Evolutionary conservation across 2,888 invertebrate species (phyloP), one percentile per base, ranked within the genome.

Genomic region (Drosophila kanekoi): DNA sequence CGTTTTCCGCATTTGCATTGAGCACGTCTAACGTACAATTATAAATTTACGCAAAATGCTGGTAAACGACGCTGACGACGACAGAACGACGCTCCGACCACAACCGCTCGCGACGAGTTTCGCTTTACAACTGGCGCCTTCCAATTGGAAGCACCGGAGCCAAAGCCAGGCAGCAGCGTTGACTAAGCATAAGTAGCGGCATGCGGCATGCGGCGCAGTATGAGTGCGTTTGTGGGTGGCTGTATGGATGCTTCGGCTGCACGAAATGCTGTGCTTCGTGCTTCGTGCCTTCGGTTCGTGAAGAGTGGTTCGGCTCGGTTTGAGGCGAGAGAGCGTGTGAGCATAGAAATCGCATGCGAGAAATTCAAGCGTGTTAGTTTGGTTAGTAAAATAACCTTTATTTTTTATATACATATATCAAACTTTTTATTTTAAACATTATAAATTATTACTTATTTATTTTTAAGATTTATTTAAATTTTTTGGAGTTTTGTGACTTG

Each of bases 81-180:
- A 66, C 32, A 43, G 45, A 47, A 33, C 60, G 37, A n/a, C 66
- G 52, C 65, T 78, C 69, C 63, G 72, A 54, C 14, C 37, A 71
- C 87, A 82, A 79, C 89, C 84, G 79, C 73, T 79, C 86, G 80
- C 79, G 78, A 77, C 81, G 86, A 89, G 79, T 70, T 79, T 80
- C 81, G 75, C 77, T 84, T 81, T 77, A 81, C 83, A 81, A 90
- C 88, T 90, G 89, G 68, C 66, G 62, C 78, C 79, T 75, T 79
- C 79, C 79, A 75, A 74, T 77, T 70, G 72, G 80, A 82, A 79
- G 69, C 77, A 58, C 45, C 54, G 33, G 38, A 45, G 51, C 43
- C 43, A 41, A 32, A 44, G 49, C 33, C 43, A 40, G 28, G 28
- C 28, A 40, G 18, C 20, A 40, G 18, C 20, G 43, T 33, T 23